phyloP scores from a whole-genome alignment of 2,797 vertebrate species.

The Pangasius krempfi region DNA sequence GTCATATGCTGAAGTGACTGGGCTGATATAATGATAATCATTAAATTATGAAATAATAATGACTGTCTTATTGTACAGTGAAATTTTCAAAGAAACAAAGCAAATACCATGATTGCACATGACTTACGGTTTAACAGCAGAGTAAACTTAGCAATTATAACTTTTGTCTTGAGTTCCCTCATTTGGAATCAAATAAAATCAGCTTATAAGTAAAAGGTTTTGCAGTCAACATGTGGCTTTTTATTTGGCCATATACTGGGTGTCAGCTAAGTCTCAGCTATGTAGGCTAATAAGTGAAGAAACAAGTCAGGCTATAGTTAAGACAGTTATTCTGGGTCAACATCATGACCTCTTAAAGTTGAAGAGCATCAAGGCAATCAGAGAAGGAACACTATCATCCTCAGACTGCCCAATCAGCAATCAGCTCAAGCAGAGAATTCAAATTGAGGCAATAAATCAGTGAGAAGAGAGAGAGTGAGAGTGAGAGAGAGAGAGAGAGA shows the following conservation, averaged over 20 bases:
- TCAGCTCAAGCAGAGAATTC: constrained; percentile 41
- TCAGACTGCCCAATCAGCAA: constrained; percentile 42
- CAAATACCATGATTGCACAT: neutral
- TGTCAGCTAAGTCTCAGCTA: neutral
- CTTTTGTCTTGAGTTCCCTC: neutral
- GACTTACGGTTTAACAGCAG: neutral
- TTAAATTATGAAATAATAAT: neutral
- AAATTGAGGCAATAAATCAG: constrained; percentile 25
- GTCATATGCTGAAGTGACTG: neutral
- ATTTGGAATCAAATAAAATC: neutral
- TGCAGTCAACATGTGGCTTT: neutral
- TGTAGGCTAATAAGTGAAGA: constrained; percentile 2
- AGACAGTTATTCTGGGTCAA: constrained; percentile 38
- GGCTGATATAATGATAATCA: neutral
- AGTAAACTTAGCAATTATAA: neutral
- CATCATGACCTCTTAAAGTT: constrained; percentile 40
- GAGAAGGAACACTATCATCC: constrained; percentile 35
- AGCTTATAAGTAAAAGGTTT: neutral
- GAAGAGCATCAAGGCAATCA: constrained; percentile 49
- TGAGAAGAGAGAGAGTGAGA: constrained; percentile 4
- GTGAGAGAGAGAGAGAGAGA: constrained; percentile 29
- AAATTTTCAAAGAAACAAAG: neutral
- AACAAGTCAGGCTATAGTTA: constrained; percentile 14
- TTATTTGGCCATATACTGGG: neutral
- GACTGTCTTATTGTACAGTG: neutral